Evolutionary conservation across 2,797 vertebrate species (phyloP).

Genomic region (Protonibea diacanthus): DNA sequence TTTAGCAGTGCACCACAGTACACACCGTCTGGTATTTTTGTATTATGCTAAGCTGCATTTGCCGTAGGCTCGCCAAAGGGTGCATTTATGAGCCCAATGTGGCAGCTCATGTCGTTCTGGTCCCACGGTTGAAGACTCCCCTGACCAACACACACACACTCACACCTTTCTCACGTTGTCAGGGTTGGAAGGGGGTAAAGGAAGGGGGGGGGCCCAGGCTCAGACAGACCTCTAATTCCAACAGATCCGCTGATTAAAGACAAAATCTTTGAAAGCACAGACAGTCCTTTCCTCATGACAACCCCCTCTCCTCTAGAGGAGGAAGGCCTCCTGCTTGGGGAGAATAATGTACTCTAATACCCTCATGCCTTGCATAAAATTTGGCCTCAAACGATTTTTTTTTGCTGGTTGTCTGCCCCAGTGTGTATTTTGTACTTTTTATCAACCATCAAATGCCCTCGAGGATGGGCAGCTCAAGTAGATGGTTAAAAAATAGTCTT

Average conservation of each 20-base stretch:
- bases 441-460: neutral
- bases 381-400: constrained; percentile 19
- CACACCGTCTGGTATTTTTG: constrained; percentile 80
- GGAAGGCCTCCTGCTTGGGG: constrained; percentile 47
- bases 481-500: too few relatives aligned
- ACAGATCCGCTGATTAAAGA: constrained; percentile 75
- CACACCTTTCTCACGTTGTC: constrained; percentile 55
- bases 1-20: constrained; percentile 73
- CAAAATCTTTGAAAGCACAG: constrained; percentile 73
- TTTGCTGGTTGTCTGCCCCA: constrained; percentile 1
- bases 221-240: constrained; percentile 75
- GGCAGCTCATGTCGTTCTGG: constrained; percentile 54
- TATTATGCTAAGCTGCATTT: constrained; percentile 82
- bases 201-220: constrained; percentile 30
- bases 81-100: constrained; percentile 69
- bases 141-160: constrained; percentile 11
- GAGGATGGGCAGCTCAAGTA: too few relatives aligned
- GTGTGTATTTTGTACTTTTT: constrained; percentile 9
- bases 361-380: constrained; percentile 18
- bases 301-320: constrained; percentile 37
- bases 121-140: constrained; percentile 48
- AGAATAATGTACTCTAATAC: constrained; percentile 57
- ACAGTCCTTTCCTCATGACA: constrained; percentile 51
- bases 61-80: constrained; percentile 66
- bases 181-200: constrained; percentile 24